Base-by-base conservation (phyloP, 2,888 invertebrate genomes). In the Drosophila paracracens region DNA sequence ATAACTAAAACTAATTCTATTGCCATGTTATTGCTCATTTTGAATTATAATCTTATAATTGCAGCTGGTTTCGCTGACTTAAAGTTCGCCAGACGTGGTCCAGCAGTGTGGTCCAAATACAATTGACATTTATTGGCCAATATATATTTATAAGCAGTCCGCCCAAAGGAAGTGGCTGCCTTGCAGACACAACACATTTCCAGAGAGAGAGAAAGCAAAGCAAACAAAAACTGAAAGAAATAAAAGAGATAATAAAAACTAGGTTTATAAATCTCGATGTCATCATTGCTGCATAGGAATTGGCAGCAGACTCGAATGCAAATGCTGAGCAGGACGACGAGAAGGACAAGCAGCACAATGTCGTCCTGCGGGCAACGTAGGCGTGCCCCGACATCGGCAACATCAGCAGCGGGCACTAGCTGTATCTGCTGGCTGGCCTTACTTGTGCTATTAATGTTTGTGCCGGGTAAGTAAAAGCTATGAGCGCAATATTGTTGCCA, bases 121-220 rank as follows among this genome's bases (percentile, higher is more conserved):
- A 89, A 85, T 90, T 91, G 89, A 91, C 91, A 85, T 81, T 91
- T 91, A 91, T 91, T 90, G 89, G 81, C 82, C 82, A 82, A 90
- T 84, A 85, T 85, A 87, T 83, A 90, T 90, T 84, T 89, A 82
- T 74, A 81, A 82, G 88, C 76, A 68, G 57, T 54, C 69, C 72
- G 61, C 74, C 75, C 76, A 71, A 57, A 66, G 81, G 76, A 88
- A 83, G 74, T 75, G 71, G 63, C 63, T 50, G 36, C 38, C 48
- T 31, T 51, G 64, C 65, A 66, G 48, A 62, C 62, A 62, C 38
- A 36, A 56, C 50, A 59, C 40, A 67, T 58, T 53, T 31, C 50
- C 58, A 46, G 36, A 59, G n/a, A 62, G 57, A 56, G 35, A 66
- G 21, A 46, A 36, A 18, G 31, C 21, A 43, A 50, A 46, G 25